Evolutionary conservation across 2,888 invertebrate species (phyloP).

Genomic region (Ophion obscuratus): DNA sequence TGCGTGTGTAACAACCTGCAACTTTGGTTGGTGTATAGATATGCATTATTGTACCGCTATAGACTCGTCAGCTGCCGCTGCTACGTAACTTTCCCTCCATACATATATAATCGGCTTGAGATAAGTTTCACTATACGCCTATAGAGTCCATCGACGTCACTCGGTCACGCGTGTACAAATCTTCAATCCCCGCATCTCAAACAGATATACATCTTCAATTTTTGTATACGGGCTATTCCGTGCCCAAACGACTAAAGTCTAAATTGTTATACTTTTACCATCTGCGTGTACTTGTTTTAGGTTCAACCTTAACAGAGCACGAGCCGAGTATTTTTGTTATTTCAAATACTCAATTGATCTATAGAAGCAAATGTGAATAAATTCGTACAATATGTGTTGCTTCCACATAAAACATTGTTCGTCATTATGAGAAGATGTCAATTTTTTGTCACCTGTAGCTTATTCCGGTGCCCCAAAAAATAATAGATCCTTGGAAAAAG

Average conservation of each 20-base stretch:
- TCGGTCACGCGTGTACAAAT: conserved; percentile 9
- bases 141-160: conserved; percentile 11
- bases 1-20: not conserved
- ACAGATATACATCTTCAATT: not conserved
- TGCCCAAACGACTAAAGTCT: not conserved
- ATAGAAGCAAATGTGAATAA: too few species aligned
- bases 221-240: not conserved
- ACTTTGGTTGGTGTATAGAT: conserved; percentile 1
- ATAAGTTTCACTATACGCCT: conserved; percentile 19
- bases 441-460: too few species aligned
- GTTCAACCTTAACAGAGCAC: too few species aligned
- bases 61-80: conserved; percentile 1
- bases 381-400: too few species aligned
- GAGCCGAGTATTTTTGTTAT: too few species aligned
- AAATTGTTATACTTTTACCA: too few species aligned
- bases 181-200: conserved; percentile 5
- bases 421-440: too few species aligned
- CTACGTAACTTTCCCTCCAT: conserved; percentile 22
- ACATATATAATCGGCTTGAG: not conserved
- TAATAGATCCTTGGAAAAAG: too few species aligned
- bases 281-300: too few species aligned
- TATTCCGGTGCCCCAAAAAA: too few species aligned
- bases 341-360: too few species aligned
- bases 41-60: conserved; percentile 24
- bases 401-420: too few species aligned